A percentile compares a stretch with the other conserved stretches of the same genome.
Conservation (phyloP, 92 coral and sea anemone genomes). For the Zoanthus gigantus region DNA sequence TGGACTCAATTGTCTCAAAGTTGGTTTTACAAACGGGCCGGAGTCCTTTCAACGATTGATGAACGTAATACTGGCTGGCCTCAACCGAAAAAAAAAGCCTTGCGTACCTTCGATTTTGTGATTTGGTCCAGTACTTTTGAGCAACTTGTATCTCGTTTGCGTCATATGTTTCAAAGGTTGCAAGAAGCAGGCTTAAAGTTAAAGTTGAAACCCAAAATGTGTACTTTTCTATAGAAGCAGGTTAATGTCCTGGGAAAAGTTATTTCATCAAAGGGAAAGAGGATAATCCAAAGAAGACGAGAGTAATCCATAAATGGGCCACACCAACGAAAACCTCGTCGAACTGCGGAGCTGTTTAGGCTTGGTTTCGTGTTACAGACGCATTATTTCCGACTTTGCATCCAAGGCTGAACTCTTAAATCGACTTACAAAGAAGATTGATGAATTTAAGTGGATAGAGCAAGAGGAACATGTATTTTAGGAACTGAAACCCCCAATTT, state of each 20-base stretch:
- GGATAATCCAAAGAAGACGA: slow-evolving; percentile 57
- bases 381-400: slow-evolving; percentile 51
- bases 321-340: slow-evolving; percentile 12
- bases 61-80: not conserved
- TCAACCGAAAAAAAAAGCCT: not conserved
- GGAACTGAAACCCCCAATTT: slow-evolving; percentile 32
- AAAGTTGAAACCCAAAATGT: slow-evolving; percentile 58
- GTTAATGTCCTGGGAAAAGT: slow-evolving; percentile 63
- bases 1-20: slow-evolving; percentile 23
- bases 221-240: slow-evolving; percentile 53
- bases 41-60: slow-evolving; percentile 28
- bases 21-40: slow-evolving; percentile 27
- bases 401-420: slow-evolving; percentile 50
- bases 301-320: slow-evolving; percentile 52
- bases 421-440: slow-evolving; percentile 32
- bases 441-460: slow-evolving; percentile 52
- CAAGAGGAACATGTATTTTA: slow-evolving; percentile 21
- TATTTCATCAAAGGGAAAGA: slow-evolving; percentile 45
- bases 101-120: not conserved
- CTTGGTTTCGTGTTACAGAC: slow-evolving; percentile 50
- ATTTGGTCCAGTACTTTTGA: slow-evolving; percentile 51
- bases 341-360: slow-evolving; percentile 61
- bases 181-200: slow-evolving; percentile 52
- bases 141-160: slow-evolving; percentile 56
- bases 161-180: slow-evolving; percentile 55